These are phyloP conservation scores for Ceratitis capitata DNA, from an alignment of 1,140 invertebrate species.

Conservation along the genomic window DNA sequence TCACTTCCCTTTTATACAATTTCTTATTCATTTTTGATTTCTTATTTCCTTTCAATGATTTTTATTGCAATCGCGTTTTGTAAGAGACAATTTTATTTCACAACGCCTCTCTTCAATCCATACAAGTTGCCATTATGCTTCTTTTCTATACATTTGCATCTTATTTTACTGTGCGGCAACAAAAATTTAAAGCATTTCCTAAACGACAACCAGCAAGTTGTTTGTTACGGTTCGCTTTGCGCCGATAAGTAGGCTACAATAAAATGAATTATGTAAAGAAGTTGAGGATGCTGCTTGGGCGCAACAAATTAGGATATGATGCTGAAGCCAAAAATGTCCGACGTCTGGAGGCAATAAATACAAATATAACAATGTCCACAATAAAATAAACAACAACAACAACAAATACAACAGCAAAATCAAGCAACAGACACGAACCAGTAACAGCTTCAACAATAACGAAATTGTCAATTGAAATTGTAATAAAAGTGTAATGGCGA, in stretches of 20 bases:
- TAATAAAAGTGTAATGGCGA: constrained; percentile 20
- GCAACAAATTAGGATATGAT: background rate
- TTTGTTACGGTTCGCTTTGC: background rate
- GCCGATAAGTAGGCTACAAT: constrained; percentile 9
- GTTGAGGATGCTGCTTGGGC: background rate
- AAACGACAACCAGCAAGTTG: background rate
- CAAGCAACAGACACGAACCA: too few species aligned
- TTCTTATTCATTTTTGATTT: background rate
- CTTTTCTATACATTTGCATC: background rate
- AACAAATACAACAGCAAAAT: background rate
- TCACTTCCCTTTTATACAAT: background rate
- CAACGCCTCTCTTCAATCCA: background rate
- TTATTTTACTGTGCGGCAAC: background rate
- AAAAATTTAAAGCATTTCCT: background rate
- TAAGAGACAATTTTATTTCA: background rate
- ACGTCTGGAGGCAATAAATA: background rate
- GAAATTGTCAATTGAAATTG: constrained; percentile 14
- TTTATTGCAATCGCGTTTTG: background rate
- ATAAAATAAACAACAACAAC: background rate
- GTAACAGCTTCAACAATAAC: background rate
- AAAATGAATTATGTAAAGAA: constrained; percentile 17
- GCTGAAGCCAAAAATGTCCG: background rate
- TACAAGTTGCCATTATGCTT: background rate
- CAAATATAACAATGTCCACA: constrained; percentile 9
- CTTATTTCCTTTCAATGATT: background rate